phyloP scores from a whole-genome alignment of 2,797 vertebrate species.

The Betta splendens region DNA sequence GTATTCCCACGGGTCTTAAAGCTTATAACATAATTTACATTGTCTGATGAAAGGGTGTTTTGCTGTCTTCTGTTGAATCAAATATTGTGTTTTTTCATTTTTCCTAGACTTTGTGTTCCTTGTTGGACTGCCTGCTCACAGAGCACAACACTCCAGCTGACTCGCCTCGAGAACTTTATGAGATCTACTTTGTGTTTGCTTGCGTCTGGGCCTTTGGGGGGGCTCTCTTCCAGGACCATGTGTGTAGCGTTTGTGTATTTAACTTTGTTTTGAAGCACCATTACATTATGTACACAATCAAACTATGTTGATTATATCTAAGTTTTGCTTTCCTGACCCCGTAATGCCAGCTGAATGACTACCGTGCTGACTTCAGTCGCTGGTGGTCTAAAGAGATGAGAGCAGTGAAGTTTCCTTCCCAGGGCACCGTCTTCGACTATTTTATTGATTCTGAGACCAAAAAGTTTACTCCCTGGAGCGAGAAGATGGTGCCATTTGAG shows the following conservation, averaged over 20 bases:
- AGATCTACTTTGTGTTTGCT: constrained; percentile 87
- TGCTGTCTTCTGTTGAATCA: background rate
- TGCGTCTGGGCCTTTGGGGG: constrained; percentile 87
- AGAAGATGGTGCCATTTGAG: constrained; percentile 80
- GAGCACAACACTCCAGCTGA: constrained; percentile 85
- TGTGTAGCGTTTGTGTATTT: too few relatives aligned
- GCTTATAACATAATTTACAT: too few relatives aligned
- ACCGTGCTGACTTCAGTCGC: constrained; percentile 86
- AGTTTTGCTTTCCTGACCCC: background rate
- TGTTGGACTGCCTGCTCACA: constrained; percentile 85
- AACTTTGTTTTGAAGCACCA: too few relatives aligned
- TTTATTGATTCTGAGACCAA: constrained; percentile 83
- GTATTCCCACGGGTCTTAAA: background rate
- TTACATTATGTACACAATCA: background rate
- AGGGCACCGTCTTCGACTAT: constrained; percentile 90
- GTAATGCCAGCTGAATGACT: constrained; percentile 82
- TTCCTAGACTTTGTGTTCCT: constrained; percentile 82
- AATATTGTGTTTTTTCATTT: constrained; percentile 5
- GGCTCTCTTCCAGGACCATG: constrained; percentile 87
- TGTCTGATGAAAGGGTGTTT: background rate
- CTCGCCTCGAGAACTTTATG: constrained; percentile 83
- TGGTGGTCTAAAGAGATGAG: constrained; percentile 89
- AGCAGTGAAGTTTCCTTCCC: constrained; percentile 84
- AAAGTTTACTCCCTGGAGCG: constrained; percentile 84
- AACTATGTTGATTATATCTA: background rate